Percentiles rank a stretch among this genome's conserved stretches.
These are phyloP conservation scores for Eleutherodactylus coqui DNA, from an alignment of 2,797 vertebrate species.

Conservation along the genomic window DNA sequence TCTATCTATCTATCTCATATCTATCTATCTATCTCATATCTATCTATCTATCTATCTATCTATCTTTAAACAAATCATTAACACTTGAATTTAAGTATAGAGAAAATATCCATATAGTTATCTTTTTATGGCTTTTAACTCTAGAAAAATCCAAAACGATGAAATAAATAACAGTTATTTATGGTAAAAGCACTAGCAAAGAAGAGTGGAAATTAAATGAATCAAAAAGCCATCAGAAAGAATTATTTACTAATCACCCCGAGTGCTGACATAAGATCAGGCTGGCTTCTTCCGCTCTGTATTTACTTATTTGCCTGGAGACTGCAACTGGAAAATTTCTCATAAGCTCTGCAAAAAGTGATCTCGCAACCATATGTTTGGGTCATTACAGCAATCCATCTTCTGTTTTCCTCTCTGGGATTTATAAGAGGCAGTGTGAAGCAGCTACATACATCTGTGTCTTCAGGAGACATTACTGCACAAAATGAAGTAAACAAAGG, in stretches of 20 bases:
- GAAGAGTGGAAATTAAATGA: conserved; percentile 30
- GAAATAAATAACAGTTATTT: conserved; percentile 16
- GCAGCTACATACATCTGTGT: conserved; percentile 49
- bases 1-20: background rate
- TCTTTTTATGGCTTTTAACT: background rate
- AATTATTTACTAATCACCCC: conserved; percentile 42
- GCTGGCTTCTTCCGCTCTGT: conserved; percentile 20
- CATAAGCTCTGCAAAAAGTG: conserved; percentile 51
- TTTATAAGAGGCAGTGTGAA: conserved; percentile 47
- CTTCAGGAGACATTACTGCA: conserved; percentile 45
- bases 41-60: no score
- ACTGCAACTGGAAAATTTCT: conserved; percentile 55
- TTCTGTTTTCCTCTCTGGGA: conserved; percentile 55
- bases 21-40: background rate
- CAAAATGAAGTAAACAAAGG: conserved; percentile 51
- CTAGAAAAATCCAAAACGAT: background rate
- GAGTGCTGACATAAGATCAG: conserved; percentile 49
- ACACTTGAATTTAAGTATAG: background rate
- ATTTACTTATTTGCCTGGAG: conserved; percentile 59
- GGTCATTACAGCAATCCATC: conserved; percentile 62
- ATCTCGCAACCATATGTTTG: conserved; percentile 58
- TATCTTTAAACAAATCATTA: background rate
- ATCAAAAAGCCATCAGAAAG: conserved; percentile 43
- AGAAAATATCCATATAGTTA: background rate
- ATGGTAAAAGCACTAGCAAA: conserved; percentile 28